Evolutionary conservation across 2,113 vertebrate species (phyloP).

Genomic region (Eulemur rufifrons): DNA sequence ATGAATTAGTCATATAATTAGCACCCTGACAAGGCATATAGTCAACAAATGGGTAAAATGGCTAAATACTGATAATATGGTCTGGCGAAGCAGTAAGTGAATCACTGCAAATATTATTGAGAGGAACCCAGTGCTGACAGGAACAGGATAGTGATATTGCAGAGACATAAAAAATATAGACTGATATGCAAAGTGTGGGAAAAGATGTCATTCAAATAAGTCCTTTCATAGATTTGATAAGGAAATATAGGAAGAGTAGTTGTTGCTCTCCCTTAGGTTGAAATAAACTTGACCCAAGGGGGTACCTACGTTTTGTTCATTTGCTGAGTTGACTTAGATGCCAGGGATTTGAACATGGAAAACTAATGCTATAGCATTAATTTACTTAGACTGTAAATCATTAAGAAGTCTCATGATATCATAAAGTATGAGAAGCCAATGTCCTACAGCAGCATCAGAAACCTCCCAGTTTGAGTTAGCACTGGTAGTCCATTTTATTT

Average conservation of each 20-base stretch:
- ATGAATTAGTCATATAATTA: neutral
- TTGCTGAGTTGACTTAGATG: conserved; percentile 59
- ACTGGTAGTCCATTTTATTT: conserved; percentile 72
- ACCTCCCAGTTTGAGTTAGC: conserved; percentile 40
- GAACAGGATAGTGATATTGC: neutral
- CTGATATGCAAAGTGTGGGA: neutral
- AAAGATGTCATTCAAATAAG: neutral
- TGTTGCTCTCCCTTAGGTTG: neutral
- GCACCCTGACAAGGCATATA: neutral
- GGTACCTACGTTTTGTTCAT: neutral
- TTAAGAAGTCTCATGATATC: conserved; percentile 48
- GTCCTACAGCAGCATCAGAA: conserved; percentile 14
- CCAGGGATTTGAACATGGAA: conserved; percentile 63
- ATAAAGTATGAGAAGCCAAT: conserved; percentile 50
- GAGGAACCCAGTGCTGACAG: neutral
- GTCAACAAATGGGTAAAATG: conserved; percentile 6
- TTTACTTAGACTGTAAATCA: conserved; percentile 63
- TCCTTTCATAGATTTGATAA: conserved; percentile 17
- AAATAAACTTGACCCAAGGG: conserved; percentile 31
- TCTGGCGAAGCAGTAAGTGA: neutral
- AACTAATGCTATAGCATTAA: conserved; percentile 37
- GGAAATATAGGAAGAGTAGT: neutral
- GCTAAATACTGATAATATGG: neutral
- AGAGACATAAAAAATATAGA: neutral
- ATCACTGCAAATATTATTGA: neutral